These are phyloP conservation scores for Pectinophora gossypiella DNA, from an alignment of 1,140 invertebrate genomes.

Conservation along the genomic window DNA sequence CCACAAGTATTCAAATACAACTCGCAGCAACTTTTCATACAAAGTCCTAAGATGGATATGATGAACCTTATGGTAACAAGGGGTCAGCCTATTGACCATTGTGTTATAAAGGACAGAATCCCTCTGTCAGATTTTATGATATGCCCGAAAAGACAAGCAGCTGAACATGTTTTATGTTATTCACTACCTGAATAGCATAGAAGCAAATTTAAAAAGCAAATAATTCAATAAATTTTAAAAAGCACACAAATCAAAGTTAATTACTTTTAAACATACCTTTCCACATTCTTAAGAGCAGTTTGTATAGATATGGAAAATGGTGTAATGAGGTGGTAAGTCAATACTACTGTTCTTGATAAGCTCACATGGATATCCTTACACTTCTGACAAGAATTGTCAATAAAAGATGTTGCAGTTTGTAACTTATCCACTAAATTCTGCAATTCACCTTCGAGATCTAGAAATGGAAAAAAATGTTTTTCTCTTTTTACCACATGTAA, in stretches of 20 bases:
- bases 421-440: conserved; percentile 38
- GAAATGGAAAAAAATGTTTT: conserved; percentile 12
- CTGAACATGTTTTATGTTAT: too few species aligned
- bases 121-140: too few species aligned
- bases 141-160: too few species aligned
- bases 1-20: too few species aligned
- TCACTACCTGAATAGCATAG: too few species aligned
- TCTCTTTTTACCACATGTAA: too few species aligned
- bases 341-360: conserved; percentile 57
- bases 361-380: conserved; percentile 64
- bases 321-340: conserved; percentile 55
- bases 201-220: background rate
- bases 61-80: too few species aligned
- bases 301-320: conserved; percentile 43
- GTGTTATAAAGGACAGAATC: too few species aligned
- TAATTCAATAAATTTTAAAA: background rate
- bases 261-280: conserved; percentile 28
- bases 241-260: background rate
- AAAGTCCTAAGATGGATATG: too few species aligned
- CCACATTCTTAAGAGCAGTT: conserved; percentile 21
- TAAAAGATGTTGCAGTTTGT: conserved; percentile 15
- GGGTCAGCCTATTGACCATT: too few species aligned
- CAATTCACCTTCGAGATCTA: conserved; percentile 40
- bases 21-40: too few species aligned
- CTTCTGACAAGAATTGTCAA: conserved; percentile 27